Percentiles rank a stretch among this genome's conserved stretches.
Evolutionary conservation across 2,113 vertebrate species (phyloP).

Genomic region (Holacanthus passer): DNA sequence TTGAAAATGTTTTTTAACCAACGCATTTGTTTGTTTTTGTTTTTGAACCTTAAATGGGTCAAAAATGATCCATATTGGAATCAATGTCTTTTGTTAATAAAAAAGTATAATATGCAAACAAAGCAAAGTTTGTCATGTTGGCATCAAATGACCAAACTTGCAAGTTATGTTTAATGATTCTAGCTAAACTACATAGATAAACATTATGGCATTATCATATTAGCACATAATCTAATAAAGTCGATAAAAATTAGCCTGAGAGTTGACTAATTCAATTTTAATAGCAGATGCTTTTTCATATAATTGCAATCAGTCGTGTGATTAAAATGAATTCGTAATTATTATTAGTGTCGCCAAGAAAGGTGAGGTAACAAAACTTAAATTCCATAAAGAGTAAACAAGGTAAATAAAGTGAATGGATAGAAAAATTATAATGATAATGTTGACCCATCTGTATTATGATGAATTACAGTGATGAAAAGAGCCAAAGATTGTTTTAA

Average conservation of each 20-base stretch:
- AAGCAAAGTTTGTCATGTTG: too few species aligned
- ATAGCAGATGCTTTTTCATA: too few species aligned
- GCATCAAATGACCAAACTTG: too few species aligned
- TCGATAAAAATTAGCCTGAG: too few species aligned
- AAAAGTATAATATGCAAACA: not conserved
- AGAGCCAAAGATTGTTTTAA: not conserved
- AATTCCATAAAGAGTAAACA: not conserved
- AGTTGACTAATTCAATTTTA: too few species aligned
- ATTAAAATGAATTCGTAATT: too few species aligned
- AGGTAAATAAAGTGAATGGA: not conserved
- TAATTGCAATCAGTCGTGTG: not conserved
- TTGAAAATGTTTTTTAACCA: not conserved
- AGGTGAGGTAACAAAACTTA: too few species aligned
- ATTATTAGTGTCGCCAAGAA: not conserved
- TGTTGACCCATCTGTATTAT: not conserved
- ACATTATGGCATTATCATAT: too few species aligned
- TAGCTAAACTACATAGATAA: too few species aligned
- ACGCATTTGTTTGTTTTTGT: not conserved
- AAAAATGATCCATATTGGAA: too few species aligned
- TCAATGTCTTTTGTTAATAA: not conserved
- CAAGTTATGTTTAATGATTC: too few species aligned
- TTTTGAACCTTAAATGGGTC: not conserved
- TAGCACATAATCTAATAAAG: too few species aligned
- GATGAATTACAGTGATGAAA: not conserved
- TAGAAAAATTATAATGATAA: not conserved